Evolutionary conservation across 2,797 vertebrate species (phyloP).

Genomic region (Serranus cabrilla): DNA sequence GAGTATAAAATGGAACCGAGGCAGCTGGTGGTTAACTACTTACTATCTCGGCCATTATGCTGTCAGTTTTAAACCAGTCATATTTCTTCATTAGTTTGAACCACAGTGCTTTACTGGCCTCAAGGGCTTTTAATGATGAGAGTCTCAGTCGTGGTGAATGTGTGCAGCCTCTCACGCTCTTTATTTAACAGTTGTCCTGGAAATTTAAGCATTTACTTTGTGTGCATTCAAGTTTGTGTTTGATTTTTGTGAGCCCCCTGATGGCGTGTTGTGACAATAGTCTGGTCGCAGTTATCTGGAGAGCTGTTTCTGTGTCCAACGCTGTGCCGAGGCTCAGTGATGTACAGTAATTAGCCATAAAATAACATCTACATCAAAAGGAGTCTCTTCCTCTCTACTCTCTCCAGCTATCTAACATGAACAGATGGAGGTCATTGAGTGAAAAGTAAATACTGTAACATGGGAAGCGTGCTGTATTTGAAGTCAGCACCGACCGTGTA

Average conservation of each 20-base stretch:
- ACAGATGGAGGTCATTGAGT: constrained; percentile 23
- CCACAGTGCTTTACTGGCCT: constrained; percentile 39
- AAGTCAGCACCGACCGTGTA: not conserved
- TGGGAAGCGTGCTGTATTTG: not conserved
- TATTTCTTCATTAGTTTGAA: constrained; percentile 61
- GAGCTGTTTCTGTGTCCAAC: constrained; percentile 2
- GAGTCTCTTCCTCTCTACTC: constrained; percentile 1
- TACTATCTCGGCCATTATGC: constrained; percentile 38
- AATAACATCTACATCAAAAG: constrained; percentile 21
- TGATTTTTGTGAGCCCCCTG: not conserved
- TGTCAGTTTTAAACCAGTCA: constrained; percentile 60
- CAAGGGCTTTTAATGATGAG: constrained; percentile 50
- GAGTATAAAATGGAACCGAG: constrained; percentile 40
- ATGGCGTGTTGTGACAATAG: not conserved
- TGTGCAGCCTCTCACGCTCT: constrained; percentile 25
- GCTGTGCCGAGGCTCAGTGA: constrained; percentile 6
- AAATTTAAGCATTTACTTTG: constrained; percentile 7
- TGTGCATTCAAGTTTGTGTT: constrained; percentile 10
- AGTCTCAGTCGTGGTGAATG: constrained; percentile 8
- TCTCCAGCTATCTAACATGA: constrained; percentile 22
- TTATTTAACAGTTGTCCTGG: constrained; percentile 14
- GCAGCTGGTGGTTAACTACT: constrained; percentile 50
- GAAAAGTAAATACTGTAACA: constrained; percentile 16
- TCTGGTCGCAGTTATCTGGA: not conserved
- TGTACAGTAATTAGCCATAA: constrained; percentile 21